Conservation (phyloP, 1,140 invertebrate genomes). For the Zaprionus davidi region DNA sequence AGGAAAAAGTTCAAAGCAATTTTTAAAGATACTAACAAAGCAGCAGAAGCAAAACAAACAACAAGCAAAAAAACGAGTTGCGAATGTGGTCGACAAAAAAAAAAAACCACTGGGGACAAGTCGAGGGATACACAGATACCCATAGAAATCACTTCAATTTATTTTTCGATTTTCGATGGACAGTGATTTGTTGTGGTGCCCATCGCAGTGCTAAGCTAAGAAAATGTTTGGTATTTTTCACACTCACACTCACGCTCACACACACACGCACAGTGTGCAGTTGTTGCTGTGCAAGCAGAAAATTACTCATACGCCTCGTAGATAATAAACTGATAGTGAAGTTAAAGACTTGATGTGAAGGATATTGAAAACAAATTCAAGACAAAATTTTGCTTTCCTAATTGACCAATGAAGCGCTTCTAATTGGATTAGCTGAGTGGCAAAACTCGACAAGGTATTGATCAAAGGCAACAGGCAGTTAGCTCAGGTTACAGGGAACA, state of each 20-base stretch:
- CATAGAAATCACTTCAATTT: slow-evolving; percentile 76
- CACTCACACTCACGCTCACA: slow-evolving; percentile 54
- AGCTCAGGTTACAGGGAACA: slow-evolving; percentile 2
- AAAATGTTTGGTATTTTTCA: slow-evolving; percentile 62
- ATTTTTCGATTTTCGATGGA: slow-evolving; percentile 68
- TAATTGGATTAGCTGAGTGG: slow-evolving; percentile 56
- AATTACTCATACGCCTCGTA: slow-evolving; percentile 32
- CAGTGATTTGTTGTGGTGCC: slow-evolving; percentile 61
- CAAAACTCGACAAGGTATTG: background rate
- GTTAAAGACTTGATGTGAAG: background rate
- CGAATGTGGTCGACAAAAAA: slow-evolving; percentile 22
- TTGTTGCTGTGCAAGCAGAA: slow-evolving; percentile 27
- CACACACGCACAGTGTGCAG: slow-evolving; percentile 1
- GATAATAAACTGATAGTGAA: slow-evolving; percentile 42
- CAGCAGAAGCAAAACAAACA: slow-evolving; percentile 13
- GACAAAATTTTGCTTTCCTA: slow-evolving; percentile 26
- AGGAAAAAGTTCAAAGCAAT: slow-evolving; percentile 72
- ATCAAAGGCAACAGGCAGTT: slow-evolving; percentile 36
- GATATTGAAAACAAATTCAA: background rate
- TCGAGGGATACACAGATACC: slow-evolving; percentile 15
- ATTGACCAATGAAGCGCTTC: slow-evolving; percentile 53
- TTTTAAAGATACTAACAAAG: slow-evolving; percentile 63
- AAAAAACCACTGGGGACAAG: slow-evolving; percentile 38
- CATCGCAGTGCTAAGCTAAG: slow-evolving; percentile 37
- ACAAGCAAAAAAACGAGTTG: slow-evolving; percentile 47